phyloP scores from a whole-genome alignment of 2,113 vertebrate genomes.

The Coptodon bakossiorum region DNA sequence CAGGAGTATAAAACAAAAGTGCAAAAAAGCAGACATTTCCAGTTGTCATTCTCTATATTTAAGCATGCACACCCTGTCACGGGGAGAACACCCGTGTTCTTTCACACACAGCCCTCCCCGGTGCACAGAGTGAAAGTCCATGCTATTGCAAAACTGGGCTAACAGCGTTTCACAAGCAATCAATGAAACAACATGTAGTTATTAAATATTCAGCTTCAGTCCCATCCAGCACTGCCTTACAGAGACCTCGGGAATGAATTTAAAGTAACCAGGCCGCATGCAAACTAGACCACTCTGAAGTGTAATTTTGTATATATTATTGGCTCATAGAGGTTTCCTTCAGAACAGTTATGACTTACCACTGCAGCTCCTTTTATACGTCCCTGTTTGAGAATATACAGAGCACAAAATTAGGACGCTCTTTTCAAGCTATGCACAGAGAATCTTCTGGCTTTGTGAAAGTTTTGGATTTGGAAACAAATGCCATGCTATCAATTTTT shows the following conservation, averaged over 20 bases:
- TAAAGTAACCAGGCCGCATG: neutral
- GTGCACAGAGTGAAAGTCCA: neutral
- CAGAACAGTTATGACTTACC: neutral
- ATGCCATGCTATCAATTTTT: neutral
- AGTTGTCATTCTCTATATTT: neutral
- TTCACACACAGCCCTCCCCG: neutral
- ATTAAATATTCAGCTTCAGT: slow-evolving; percentile 46
- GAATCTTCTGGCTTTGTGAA: neutral
- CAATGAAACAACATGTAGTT: slow-evolving; percentile 48
- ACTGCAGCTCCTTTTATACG: neutral
- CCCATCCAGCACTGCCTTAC: neutral
- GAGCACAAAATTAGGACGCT: neutral
- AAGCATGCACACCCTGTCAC: neutral
- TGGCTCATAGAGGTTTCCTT: neutral
- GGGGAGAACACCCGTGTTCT: neutral
- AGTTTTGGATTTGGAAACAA: neutral
- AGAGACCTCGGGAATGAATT: neutral
- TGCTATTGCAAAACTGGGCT: slow-evolving; percentile 22
- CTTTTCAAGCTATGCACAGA: neutral
- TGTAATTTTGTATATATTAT: neutral
- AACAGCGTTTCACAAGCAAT: slow-evolving; percentile 37
- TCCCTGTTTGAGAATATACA: neutral
- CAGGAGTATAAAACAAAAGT: neutral
- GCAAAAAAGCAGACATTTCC: too few relatives aligned
- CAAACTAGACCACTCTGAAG: neutral